Conservation (phyloP, 2,888 invertebrate species). For the Hofmannophila pseudospretella region DNA sequence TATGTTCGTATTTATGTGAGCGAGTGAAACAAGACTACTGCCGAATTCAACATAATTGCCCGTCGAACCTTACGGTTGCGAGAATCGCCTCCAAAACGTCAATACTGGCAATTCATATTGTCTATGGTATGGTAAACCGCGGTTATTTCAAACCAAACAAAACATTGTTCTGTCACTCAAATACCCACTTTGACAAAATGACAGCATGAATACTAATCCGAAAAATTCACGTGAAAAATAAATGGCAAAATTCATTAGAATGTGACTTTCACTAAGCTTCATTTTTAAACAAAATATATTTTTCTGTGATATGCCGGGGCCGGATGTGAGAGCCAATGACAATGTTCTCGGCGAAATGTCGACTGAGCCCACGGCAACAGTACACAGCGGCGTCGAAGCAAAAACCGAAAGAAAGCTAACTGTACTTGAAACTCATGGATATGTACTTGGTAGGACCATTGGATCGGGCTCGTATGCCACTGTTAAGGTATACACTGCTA, state of each 20-base stretch:
- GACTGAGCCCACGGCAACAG: constrained; percentile 63
- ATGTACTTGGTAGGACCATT: constrained; percentile 84
- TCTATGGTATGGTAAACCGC: constrained; percentile 17
- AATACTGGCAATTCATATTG: constrained; percentile 15
- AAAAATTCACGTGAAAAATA: constrained; percentile 48
- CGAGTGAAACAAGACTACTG: too few species aligned
- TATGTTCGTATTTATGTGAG: background rate
- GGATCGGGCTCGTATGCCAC: constrained; percentile 91
- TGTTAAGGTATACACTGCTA: constrained; percentile 86
- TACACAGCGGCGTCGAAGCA: constrained; percentile 61
- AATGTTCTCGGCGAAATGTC: constrained; percentile 73
- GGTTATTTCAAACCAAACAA: constrained; percentile 45
- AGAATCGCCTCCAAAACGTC: too few species aligned
- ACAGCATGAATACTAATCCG: constrained; percentile 48
- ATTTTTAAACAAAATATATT: constrained; percentile 45
- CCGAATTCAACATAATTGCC: too few species aligned
- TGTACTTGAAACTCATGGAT: constrained; percentile 88
- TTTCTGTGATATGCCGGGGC: constrained; percentile 74
- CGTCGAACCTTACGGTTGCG: too few species aligned
- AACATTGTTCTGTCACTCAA: constrained; percentile 29
- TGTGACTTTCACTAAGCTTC: constrained; percentile 50
- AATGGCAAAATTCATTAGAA: constrained; percentile 60
- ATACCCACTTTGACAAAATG: constrained; percentile 51
- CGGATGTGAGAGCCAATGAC: constrained; percentile 69
- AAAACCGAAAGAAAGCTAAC: constrained; percentile 73